Evolutionary conservation across 1,140 invertebrate species (phyloP), one percentile per base, ranked within the genome.

Genomic region (Mercenaria mercenaria): DNA sequence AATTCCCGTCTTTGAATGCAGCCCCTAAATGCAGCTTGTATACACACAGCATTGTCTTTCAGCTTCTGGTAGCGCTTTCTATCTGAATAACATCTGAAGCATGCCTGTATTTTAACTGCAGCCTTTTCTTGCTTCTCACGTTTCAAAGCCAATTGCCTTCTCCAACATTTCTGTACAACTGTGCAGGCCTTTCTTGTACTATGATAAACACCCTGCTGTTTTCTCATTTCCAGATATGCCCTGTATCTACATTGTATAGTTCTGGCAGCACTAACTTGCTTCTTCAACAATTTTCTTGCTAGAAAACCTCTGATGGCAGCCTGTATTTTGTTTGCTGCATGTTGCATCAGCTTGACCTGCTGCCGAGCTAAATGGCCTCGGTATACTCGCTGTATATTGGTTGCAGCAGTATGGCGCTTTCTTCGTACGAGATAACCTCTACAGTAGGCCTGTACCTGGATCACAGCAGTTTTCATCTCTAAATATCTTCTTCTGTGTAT

Each of bases 21-120:
- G 23, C 50, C 41, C 52, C 86, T 80, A 50, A 69, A 3, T 15
- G 43, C 29, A 41, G 81, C 41, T 79, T 95, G 95, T 61, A 95
- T 89, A 8, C 43, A 81, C 4, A 92, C 56, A 8, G 91, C 84
- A 29, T 91, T 91, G 50, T 61, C n/a, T 74, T 76, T 72, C 23
- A 64, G 64, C 69, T 59, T 90, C 32, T 64, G 2, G 67, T 67
- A 91, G 18, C 86, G 20, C 23, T 85, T 74, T n/a, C 47, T 74
- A 4, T 43, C 74, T 23, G 81, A 23, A 43, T 85, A 87, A 34
- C 83, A 87, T 77, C 93, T 88, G 34, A 85, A 93, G 0, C 50
- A 29, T 26, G 81, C 39, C 80, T 95, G 95, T 59, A 95, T 90
- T 11, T 64, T 87, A 15, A 91, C 47, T 15, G 91, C 80, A 29